Evolutionary conservation across 2,113 vertebrate species (phyloP).

Genomic region (Solea solea): DNA sequence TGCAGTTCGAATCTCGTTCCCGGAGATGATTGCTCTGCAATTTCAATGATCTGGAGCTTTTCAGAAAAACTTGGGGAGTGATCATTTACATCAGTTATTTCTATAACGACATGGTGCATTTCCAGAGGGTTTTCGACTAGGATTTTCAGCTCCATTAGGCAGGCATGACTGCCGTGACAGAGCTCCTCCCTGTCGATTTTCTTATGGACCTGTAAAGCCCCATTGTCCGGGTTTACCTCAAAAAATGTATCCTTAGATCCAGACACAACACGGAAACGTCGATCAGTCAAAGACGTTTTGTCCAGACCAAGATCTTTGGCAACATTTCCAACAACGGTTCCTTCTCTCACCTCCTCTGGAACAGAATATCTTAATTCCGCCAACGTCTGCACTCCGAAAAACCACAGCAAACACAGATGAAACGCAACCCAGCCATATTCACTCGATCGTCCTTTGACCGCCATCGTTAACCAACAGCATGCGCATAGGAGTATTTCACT

Average conservation of each 20-base stretch:
- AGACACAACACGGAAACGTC: constrained; percentile 73
- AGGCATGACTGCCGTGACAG: constrained; percentile 65
- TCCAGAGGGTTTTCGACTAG: constrained; percentile 78
- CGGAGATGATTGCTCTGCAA: constrained; percentile 67
- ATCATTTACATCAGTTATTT: constrained; percentile 81
- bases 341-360: constrained; percentile 73
- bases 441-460: not conserved
- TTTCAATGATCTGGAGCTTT: constrained; percentile 66
- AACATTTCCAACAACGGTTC: constrained; percentile 68
- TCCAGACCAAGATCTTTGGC: constrained; percentile 80
- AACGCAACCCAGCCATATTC: not conserved
- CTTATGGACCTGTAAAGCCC: constrained; percentile 61
- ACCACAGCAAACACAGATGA: constrained; percentile 7
- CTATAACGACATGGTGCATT: constrained; percentile 72
- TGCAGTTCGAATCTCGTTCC: constrained; percentile 79
- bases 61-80: constrained; percentile 76
- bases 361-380: constrained; percentile 75
- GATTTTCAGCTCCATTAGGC: constrained; percentile 74
- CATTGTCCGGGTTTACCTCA: constrained; percentile 70
- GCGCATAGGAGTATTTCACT: not conserved
- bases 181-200: constrained; percentile 79
- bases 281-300: constrained; percentile 35
- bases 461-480: constrained; percentile 28
- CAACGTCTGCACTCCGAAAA: constrained; percentile 21
- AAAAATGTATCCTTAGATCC: constrained; percentile 63